Evolutionary conservation across 2,113 vertebrate genomes (phyloP), one percentile per base, ranked within the genome.

Genomic region (Pelobates fuscus): DNA sequence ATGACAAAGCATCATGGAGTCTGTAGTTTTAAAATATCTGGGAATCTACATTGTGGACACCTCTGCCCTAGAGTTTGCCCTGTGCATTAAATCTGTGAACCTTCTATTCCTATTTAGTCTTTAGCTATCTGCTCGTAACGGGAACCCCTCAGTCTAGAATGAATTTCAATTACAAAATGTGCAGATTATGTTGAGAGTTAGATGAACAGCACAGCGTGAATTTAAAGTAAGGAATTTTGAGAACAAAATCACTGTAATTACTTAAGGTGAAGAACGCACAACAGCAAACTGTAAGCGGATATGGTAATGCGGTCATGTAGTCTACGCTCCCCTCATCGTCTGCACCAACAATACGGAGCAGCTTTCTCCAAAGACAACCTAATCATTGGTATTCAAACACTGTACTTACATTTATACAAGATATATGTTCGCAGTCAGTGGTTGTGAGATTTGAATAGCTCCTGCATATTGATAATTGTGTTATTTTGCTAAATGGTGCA

Each of bases 281-380:
- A 60, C 11, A 18, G 25, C 23, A 12, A 63, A 41, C 23, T 59
- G 21, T 25, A 25, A 20, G 21, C 21, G 21, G 25, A 24, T 23
- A 65, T 17, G 3, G 32, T 65, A 65, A 44, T 65, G 63, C 37
- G 21, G 63, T 37, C 32, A 37, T 37, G 32, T 37, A 65, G 10
- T 6, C 23, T 24, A 60, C 1, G 11, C 37, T 26, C 63, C 21
- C n/a, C 5, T 10, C 30, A 21, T 7, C 29, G 61, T 18, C 37
- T 3, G 26, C 18, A 17, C 25, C 27, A 61, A 61, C 17, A 30
- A n/a, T 61, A 61, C 15, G 11, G 18, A 11, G 25, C 18, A 14
- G 10, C n/a, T 8, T 46, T 21, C 15, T 54, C 66, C 21, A n/a
- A 20, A 20, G 20, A n/a, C 26, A 29, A 14, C 18, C 5, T 3